A percentile compares a stretch with the other conserved stretches of the same genome.
Evolutionary conservation across 1,140 invertebrate species (phyloP).

Genomic region (Scaptomyza montana): DNA sequence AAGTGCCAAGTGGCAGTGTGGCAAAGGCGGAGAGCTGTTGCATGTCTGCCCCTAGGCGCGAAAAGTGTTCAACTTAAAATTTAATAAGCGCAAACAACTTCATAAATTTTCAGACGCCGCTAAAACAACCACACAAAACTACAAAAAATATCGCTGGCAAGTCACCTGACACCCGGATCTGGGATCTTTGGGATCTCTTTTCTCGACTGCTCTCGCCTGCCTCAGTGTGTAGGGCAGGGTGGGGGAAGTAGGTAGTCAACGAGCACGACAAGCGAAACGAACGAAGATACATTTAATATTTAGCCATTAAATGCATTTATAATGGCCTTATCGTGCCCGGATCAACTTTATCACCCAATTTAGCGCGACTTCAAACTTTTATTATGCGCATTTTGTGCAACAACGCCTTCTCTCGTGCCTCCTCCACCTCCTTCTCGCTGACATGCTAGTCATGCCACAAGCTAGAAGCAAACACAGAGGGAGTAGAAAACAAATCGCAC

Average conservation of each 20-base stretch:
- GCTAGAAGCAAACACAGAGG: not conserved
- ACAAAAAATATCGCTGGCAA: conserved; percentile 44
- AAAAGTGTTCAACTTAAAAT: conserved; percentile 75
- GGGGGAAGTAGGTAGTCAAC: conserved; percentile 5
- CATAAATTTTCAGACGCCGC: conserved; percentile 61
- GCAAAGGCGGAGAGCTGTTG: conserved; percentile 29
- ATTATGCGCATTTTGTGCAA: conserved; percentile 56
- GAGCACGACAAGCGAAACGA: conserved; percentile 50
- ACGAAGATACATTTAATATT: conserved; percentile 81
- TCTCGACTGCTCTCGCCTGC: conserved; percentile 16
- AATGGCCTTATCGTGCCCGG: conserved; percentile 76
- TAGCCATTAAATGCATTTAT: conserved; percentile 80
- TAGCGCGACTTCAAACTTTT: conserved; percentile 61
- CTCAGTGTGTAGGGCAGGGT: too few species aligned
- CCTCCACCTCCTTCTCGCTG: not conserved
- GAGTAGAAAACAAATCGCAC: conserved; percentile 11
- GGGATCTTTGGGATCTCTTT: conserved; percentile 23
- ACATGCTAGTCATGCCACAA: conserved; percentile 1
- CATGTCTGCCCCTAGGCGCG: conserved; percentile 52
- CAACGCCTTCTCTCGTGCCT: not conserved
- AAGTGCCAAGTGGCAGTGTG: conserved; percentile 21
- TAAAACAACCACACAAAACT: not conserved
- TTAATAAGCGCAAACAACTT: conserved; percentile 81
- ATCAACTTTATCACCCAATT: conserved; percentile 79
- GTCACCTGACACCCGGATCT: conserved; percentile 62